phyloP scores from a whole-genome alignment of 1,140 invertebrate species.

The Drosophila parvula region DNA sequence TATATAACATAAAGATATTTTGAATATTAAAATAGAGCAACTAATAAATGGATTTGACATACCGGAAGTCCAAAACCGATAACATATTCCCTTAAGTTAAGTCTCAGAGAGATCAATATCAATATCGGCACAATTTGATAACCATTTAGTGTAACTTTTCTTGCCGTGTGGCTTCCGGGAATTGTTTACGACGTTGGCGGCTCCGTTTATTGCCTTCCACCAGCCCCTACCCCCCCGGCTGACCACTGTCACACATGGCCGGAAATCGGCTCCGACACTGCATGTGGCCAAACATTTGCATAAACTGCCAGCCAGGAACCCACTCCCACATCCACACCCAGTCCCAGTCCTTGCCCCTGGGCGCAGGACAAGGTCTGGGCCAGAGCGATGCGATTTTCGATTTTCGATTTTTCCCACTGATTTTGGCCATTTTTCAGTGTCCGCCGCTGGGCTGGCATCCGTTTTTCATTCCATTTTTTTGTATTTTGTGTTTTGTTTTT shows the following conservation, averaged over 20 bases:
- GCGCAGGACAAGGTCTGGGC: not conserved
- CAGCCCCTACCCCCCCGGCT: constrained; percentile 1
- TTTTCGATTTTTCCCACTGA: constrained; percentile 80
- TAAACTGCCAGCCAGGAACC: constrained; percentile 66
- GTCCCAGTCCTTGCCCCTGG: constrained; percentile 6
- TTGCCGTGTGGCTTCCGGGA: constrained; percentile 19
- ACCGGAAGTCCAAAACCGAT: too few species aligned
- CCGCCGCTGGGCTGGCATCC: constrained; percentile 37
- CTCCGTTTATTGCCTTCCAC: constrained; percentile 66
- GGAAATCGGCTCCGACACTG: constrained; percentile 76
- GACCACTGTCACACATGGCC: constrained; percentile 66
- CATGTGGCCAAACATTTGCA: constrained; percentile 80
- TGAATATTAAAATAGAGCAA: too few species aligned
- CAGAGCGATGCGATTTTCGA: constrained; percentile 47
- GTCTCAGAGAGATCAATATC: not conserved
- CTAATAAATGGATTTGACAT: not conserved
- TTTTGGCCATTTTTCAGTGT: constrained; percentile 80
- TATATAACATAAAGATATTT: too few species aligned
- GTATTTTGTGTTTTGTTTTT: constrained; percentile 3
- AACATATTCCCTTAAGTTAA: not conserved
- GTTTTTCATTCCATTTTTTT: constrained; percentile 31
- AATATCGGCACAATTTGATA: not conserved
- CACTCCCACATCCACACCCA: constrained; percentile 1
- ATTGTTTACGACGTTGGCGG: constrained; percentile 49
- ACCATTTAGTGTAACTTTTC: not conserved